Base-by-base conservation (phyloP, 2,113 vertebrate species). In the Datnioides undecimradiatus region DNA sequence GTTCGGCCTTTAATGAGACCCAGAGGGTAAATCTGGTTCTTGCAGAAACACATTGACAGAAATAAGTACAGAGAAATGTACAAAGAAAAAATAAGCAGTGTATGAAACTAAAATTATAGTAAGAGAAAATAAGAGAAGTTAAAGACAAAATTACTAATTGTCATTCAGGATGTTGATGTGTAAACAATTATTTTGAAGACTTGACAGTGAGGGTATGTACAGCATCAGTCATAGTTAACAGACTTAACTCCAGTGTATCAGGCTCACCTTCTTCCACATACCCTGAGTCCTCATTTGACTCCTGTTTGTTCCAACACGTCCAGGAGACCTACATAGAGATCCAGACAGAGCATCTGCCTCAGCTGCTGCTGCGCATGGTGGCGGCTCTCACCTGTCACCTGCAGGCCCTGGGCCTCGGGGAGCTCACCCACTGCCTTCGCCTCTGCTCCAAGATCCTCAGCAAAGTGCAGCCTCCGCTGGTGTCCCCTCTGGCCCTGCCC, bases 291-390 rank as follows among this genome's bases (percentile, higher is more conserved):
- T 71, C 23, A 68, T 55, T 40, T 76, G 2, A 58, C 34, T 49
- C 52, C 8, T 86, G 86, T 86, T 90, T 65, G 90, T 93, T 14
- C 0, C 8, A 25, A 19, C 13, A 6, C 34, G 65, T 84, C 10
- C 60, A 99, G 98, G 98, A 99, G 87, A 99, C 98, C 0, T 99
- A 99, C 45, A 99, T 99, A 83, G 98, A 99, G 95, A 99, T 99
- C 92, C 98, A 99, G 93, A 99, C 98, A 8, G 98, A 99, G 88
- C 98, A 99, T 70, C 94, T 99, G 80, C 98, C 98, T 70, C 97
- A 99, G 91, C 93, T 99, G 87, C 93, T 99, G 73, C 90, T 99
- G 87, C 95, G 97, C 72, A 99, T 99, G 98, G 93, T 99, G 79
- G 97, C 97, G 31, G 97, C 97, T 0, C 86, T 99, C 82, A 99